Base-by-base conservation (phyloP, 2,888 invertebrate species). In the Melieria omissa region DNA sequence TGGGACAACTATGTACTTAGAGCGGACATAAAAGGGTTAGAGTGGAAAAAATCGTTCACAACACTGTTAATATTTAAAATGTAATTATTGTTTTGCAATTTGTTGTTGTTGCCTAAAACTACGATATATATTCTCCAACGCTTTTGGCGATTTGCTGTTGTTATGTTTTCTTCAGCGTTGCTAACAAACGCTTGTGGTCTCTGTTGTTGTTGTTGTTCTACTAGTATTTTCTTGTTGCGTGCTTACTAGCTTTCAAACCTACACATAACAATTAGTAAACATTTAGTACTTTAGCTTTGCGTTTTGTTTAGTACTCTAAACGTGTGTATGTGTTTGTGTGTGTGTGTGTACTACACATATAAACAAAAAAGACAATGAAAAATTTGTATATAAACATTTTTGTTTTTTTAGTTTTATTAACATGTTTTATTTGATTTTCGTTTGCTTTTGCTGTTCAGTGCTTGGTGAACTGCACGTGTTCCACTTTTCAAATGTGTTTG, bases 161-260 rank as follows among this genome's bases (percentile, higher is more conserved):
- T n/a, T n/a, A 8, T 5, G 14, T 52, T 52, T 52, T 52, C 14
- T 49, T 49, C 12, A 3, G 9, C 12, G 9, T 52, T 5, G 7
- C 12, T 52, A n/a, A 9, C 6, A 52, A 5, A 52, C 9, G 14
- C 14, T 8, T 52, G 14, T n/a, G 14, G 52, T 14, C 5, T 52
- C 14, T 52, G 8, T 52, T 49, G 49, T 49, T 49, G 49, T 52
- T 52, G 52, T 52, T 52, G 52, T 52, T 52, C n/a, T 52, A n/a
- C 14, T n/a, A 52, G 12, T 52, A 49, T 12, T 10, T 49, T 6
- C n/a, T 52, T 52, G 7, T 14, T 52, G 52, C 14, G 52, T 52
- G 12, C 14, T 52, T 5, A n/a, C 14, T 52, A n/a, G 14, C 52
- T 52, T 8, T 52, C 14, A 52, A 4, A n/a, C 14, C 12, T 52